phyloP scores from a whole-genome alignment of 2,797 vertebrate species.

The Neomorphus geoffroyi region DNA sequence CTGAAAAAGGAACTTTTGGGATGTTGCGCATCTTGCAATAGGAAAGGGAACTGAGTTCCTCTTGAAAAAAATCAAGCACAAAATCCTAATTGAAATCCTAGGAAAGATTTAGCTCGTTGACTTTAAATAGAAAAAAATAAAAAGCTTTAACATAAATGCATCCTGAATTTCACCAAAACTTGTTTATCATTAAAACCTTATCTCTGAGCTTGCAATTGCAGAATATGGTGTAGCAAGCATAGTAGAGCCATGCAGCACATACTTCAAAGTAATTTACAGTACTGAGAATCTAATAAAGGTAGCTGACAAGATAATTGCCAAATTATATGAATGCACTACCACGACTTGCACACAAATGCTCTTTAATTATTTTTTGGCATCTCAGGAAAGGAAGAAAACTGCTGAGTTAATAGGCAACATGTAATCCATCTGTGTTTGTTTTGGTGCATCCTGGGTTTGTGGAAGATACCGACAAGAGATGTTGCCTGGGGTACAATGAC shows the following conservation, averaged over 20 bases:
- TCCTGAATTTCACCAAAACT: not conserved
- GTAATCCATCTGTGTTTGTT: slow-evolving; percentile 66
- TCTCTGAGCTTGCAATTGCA: not conserved
- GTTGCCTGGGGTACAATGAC: slow-evolving; percentile 61
- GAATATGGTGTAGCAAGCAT: not conserved
- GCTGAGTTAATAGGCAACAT: slow-evolving; percentile 32
- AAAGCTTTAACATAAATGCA: not conserved
- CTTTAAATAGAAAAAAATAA: not conserved
- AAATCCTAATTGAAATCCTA: not conserved
- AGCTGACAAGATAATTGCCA: slow-evolving; percentile 67
- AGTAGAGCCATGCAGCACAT: not conserved
- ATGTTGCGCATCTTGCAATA: not conserved
- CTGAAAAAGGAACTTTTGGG: not conserved
- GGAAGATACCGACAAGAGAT: slow-evolving; percentile 36
- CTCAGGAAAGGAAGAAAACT: slow-evolving; percentile 49
- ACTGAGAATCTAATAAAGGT: slow-evolving; percentile 51
- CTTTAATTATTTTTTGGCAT: slow-evolving; percentile 71
- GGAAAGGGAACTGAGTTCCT: not conserved
- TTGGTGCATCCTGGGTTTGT: slow-evolving; percentile 56
- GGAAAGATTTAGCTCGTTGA: not conserved
- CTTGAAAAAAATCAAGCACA: not conserved
- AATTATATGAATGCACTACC: slow-evolving; percentile 57
- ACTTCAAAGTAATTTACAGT: slow-evolving; percentile 47
- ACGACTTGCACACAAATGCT: slow-evolving; percentile 4
- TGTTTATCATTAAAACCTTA: not conserved